These are phyloP conservation scores for Ctena decussata DNA, from an alignment of 2,888 invertebrate species.

Conservation along the genomic window DNA sequence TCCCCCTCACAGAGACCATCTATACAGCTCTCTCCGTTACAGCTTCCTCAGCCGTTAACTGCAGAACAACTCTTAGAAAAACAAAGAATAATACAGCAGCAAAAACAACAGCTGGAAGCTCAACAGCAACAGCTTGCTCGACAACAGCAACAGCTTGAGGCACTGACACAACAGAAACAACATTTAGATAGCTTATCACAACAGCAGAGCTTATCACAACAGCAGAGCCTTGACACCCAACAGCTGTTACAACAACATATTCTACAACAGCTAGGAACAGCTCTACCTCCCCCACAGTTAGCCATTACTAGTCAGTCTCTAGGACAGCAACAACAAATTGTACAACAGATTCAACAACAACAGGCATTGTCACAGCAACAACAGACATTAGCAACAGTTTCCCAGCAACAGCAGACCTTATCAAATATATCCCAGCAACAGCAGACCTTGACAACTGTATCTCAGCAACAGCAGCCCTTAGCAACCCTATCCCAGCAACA, in stretches of 20 bases:
- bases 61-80: slow-evolving; percentile 55
- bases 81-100: slow-evolving; percentile 49
- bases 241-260: slow-evolving; percentile 40
- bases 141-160: slow-evolving; percentile 50
- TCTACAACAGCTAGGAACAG: not conserved
- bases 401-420: not conserved
- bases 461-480: not conserved
- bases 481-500: too few species aligned
- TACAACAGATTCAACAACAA: not conserved
- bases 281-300: not conserved
- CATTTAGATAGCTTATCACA: slow-evolving; percentile 4
- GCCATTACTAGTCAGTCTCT: not conserved
- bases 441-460: not conserved
- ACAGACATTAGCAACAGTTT: not conserved
- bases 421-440: not conserved
- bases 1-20: not conserved
- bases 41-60: slow-evolving; percentile 43
- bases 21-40: not conserved
- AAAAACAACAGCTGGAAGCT: slow-evolving; percentile 44
- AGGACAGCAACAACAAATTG: not conserved
- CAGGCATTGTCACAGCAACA: not conserved
- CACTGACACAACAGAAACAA: slow-evolving; percentile 38
- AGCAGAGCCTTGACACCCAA: slow-evolving; percentile 36
- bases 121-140: slow-evolving; percentile 48
- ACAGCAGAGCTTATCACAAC: too few species aligned